Percentiles rank a stretch among this genome's conserved stretches.
These are phyloP conservation scores for Psephotus haematonotus DNA, from an alignment of 2,113 vertebrate genomes.

Conservation along the genomic window DNA sequence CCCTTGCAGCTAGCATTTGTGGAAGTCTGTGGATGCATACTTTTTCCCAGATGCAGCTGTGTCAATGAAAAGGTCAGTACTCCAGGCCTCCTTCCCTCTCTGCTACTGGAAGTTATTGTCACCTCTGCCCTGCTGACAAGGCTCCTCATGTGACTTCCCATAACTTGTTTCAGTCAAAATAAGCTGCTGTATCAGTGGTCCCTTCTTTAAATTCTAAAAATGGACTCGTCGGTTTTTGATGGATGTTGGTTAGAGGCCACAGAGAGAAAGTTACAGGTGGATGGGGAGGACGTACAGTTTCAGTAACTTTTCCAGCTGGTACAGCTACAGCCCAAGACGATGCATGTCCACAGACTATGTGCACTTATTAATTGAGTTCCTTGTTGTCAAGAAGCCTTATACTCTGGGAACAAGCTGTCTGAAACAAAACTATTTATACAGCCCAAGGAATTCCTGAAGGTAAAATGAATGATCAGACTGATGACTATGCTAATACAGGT, in stretches of 20 bases:
- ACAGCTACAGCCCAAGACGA: neutral
- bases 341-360: accelerated
- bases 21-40: neutral
- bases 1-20: neutral
- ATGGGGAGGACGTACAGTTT: neutral
- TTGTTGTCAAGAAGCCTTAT: neutral
- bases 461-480: neutral
- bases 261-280: accelerated
- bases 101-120: neutral
- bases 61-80: neutral
- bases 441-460: neutral
- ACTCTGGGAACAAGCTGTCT: neutral
- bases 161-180: slow-evolving; percentile 1
- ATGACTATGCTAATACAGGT: neutral
- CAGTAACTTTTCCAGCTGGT: neutral
- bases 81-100: neutral
- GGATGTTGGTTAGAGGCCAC: neutral
- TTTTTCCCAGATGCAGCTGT: slow-evolving; percentile 9
- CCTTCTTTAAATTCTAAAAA: neutral
- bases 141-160: neutral
- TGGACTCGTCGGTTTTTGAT: neutral
- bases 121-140: neutral
- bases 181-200: neutral
- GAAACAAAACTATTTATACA: neutral
- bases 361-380: neutral